Conservation (phyloP, 2,797 vertebrate species). For the Carapus acus region DNA sequence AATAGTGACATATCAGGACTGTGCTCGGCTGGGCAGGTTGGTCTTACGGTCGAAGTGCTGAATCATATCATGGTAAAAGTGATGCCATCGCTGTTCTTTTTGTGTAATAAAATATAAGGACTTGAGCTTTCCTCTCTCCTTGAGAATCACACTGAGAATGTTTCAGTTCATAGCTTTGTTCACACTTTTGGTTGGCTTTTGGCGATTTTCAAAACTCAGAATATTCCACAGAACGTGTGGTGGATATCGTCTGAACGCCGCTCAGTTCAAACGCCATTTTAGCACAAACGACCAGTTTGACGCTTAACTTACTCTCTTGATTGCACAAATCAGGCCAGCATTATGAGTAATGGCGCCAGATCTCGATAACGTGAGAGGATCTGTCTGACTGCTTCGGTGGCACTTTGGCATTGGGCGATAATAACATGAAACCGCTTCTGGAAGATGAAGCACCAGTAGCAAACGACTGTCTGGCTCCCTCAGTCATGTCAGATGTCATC, state of each 20-base stretch:
- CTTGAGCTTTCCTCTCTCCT: slow-evolving; percentile 23
- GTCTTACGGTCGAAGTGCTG: slow-evolving; percentile 48
- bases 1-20: slow-evolving; percentile 55
- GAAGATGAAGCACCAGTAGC: slow-evolving; percentile 27
- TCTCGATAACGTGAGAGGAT: slow-evolving; percentile 7
- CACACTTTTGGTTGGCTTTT: background rate
- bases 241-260: too few relatives aligned
- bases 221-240: too few relatives aligned
- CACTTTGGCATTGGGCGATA: slow-evolving; percentile 3
- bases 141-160: slow-evolving; percentile 9
- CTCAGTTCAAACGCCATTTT: too few relatives aligned
- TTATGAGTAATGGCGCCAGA: too few relatives aligned
- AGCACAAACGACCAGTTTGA: too few relatives aligned
- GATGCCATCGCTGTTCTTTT: slow-evolving; percentile 71
- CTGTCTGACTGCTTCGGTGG: background rate
- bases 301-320: too few relatives aligned
- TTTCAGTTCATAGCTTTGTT: background rate
- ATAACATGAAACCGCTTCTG: background rate
- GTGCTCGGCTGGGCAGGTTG: slow-evolving; percentile 38
- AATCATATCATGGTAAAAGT: slow-evolving; percentile 60
- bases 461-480: slow-evolving; percentile 28
- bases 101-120: slow-evolving; percentile 70
- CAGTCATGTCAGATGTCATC: slow-evolving; percentile 25
- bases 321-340: too few relatives aligned
- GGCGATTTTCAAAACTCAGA: too few relatives aligned